A percentile compares a stretch with the other conserved stretches of the same genome.
Conservation (phyloP, 2,888 invertebrate genomes). For the Lycaena phlaeas region DNA sequence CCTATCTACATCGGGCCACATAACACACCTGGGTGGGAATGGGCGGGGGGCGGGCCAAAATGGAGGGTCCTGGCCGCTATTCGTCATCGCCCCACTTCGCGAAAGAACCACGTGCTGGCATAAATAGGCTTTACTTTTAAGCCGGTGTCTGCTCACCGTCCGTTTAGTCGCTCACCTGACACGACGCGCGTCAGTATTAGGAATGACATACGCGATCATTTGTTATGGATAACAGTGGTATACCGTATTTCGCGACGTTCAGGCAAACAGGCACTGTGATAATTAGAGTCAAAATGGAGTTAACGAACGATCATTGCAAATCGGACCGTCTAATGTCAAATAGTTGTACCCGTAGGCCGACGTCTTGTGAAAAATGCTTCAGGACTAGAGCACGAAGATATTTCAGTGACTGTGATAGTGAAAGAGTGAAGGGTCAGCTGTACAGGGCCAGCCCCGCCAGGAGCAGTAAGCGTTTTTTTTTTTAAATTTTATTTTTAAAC, state of each 20-base stretch:
- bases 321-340: slow-evolving; percentile 24
- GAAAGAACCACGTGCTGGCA: slow-evolving; percentile 39
- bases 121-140: slow-evolving; percentile 52
- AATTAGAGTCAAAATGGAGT: slow-evolving; percentile 53
- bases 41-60: slow-evolving; percentile 29
- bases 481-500: slow-evolving; percentile 15
- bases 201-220: slow-evolving; percentile 50
- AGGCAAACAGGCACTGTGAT: slow-evolving; percentile 55
- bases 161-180: slow-evolving; percentile 65
- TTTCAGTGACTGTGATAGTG: slow-evolving; percentile 68
- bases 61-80: slow-evolving; percentile 41
- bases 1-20: slow-evolving; percentile 37
- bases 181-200: slow-evolving; percentile 60
- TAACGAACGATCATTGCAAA: slow-evolving; percentile 29
- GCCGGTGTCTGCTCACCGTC: slow-evolving; percentile 48
- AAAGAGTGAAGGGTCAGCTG: slow-evolving; percentile 45
- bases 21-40: slow-evolving; percentile 40
- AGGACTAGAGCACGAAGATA: slow-evolving; percentile 57
- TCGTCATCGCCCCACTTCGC: slow-evolving; percentile 47
- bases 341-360: slow-evolving; percentile 22
- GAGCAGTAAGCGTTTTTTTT: slow-evolving; percentile 53
- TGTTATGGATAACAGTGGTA: slow-evolving; percentile 54
- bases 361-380: slow-evolving; percentile 55
- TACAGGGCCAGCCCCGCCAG: slow-evolving; percentile 50
- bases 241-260: slow-evolving; percentile 51